Percentiles rank a stretch among this genome's conserved stretches.
Conservation (phyloP, 2,797 vertebrate genomes). For the Pristis pectinata region DNA sequence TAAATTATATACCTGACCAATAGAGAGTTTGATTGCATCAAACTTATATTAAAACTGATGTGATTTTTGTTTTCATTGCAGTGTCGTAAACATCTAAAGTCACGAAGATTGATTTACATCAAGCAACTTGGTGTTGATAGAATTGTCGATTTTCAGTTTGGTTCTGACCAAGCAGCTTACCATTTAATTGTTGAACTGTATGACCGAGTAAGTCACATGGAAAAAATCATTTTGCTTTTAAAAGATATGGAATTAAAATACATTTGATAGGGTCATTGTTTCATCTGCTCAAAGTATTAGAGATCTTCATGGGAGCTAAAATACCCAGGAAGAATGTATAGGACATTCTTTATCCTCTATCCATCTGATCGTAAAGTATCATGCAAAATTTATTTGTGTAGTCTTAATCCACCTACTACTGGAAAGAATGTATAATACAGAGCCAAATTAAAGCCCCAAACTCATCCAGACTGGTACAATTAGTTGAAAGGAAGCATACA, state of each 20-base stretch:
- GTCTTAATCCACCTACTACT: not conserved
- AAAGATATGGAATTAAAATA: not conserved
- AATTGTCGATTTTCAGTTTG: conserved; percentile 92
- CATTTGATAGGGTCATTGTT: not conserved
- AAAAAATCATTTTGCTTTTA: not conserved
- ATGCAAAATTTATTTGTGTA: not conserved
- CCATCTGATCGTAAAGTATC: not conserved
- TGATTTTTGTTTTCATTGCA: conserved; percentile 47
- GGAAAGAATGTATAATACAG: not conserved
- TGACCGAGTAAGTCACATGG: conserved; percentile 73
- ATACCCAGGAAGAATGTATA: too few species aligned
- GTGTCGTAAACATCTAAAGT: conserved; percentile 90
- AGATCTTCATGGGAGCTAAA: not conserved
- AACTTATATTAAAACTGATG: conserved; percentile 14
- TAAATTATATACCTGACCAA: not conserved
- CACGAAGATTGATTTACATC: conserved; percentile 72
- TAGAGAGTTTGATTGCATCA: not conserved
- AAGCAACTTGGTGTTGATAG: conserved; percentile 87
- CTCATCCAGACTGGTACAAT: not conserved
- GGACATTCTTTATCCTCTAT: not conserved
- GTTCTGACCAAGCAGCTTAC: conserved; percentile 88
- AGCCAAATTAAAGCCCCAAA: not conserved
- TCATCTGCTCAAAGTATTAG: not conserved
- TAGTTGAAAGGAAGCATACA: not conserved
- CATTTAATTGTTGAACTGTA: conserved; percentile 92